phyloP scores from a whole-genome alignment of 2,888 invertebrate species.

The Mythimna loreyi region DNA sequence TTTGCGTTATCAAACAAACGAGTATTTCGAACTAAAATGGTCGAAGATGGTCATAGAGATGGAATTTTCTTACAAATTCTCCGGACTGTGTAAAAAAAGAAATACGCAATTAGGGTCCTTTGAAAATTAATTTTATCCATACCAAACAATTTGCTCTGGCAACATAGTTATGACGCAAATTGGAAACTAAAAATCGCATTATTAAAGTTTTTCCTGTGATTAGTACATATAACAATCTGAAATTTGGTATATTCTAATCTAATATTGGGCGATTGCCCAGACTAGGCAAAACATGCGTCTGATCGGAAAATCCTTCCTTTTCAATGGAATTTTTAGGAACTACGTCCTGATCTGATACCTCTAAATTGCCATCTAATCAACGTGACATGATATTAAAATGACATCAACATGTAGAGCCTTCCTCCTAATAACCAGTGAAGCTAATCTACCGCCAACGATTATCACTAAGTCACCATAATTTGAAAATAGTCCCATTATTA shows the following conservation, averaged over 20 bases:
- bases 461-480: slow-evolving; percentile 59
- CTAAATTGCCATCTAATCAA: not conserved
- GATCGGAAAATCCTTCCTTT: no score
- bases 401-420: not conserved
- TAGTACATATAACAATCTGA: no score
- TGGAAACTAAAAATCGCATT: no score
- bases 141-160: not conserved
- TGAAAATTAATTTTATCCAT: not conserved
- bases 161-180: not conserved
- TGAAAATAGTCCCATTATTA: slow-evolving; percentile 64
- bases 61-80: not conserved
- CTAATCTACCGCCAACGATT: slow-evolving; percentile 46
- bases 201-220: no score
- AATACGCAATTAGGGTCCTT: not conserved
- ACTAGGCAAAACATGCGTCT: no score
- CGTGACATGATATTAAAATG: not conserved
- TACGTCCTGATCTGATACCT: not conserved
- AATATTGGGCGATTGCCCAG: no score
- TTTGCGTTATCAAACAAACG: not conserved
- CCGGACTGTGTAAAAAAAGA: not conserved
- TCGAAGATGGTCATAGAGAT: not conserved
- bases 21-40: not conserved
- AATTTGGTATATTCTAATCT: no score
- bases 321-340: no score
- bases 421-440: slow-evolving; percentile 20